These are phyloP conservation scores for Nemoura dubitans DNA, from an alignment of 2,888 invertebrate species.

Conservation along the genomic window DNA sequence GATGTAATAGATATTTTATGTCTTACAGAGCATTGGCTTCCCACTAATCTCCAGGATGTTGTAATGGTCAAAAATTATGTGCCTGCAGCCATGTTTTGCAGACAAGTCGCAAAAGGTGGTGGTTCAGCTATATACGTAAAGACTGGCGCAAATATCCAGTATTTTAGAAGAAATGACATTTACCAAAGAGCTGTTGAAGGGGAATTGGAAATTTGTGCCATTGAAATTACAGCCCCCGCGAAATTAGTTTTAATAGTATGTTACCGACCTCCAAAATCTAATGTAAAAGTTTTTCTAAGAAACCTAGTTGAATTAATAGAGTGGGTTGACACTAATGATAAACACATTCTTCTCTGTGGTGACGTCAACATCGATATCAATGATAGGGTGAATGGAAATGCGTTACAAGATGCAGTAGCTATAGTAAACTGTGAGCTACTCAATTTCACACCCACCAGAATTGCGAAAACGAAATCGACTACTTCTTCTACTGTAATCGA, in stretches of 20 bases:
- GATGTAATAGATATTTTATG: not conserved
- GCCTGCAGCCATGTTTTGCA: not conserved
- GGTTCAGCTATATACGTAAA: not conserved
- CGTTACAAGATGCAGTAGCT: not conserved
- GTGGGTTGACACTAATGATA: not conserved
- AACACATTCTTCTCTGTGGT: not conserved
- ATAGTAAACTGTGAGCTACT: not conserved
- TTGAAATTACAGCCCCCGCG: not conserved
- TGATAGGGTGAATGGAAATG: not conserved
- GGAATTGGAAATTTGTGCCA: not conserved
- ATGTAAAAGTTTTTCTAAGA: not conserved
- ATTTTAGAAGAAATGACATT: not conserved
- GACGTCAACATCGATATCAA: not conserved
- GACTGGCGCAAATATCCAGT: not conserved
- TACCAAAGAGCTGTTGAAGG: not conserved
- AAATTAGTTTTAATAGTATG: not conserved
- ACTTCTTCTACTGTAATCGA: not conserved
- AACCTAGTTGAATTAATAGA: not conserved
- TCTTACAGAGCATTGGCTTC: not conserved
- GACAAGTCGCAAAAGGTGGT: not conserved
- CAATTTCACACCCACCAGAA: not conserved
- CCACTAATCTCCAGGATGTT: not conserved
- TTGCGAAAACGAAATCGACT: not conserved
- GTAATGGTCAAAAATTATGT: not conserved
- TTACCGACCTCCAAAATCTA: not conserved